phyloP scores from a whole-genome alignment of 1,140 invertebrate genomes.

The Drosophila busckii region DNA sequence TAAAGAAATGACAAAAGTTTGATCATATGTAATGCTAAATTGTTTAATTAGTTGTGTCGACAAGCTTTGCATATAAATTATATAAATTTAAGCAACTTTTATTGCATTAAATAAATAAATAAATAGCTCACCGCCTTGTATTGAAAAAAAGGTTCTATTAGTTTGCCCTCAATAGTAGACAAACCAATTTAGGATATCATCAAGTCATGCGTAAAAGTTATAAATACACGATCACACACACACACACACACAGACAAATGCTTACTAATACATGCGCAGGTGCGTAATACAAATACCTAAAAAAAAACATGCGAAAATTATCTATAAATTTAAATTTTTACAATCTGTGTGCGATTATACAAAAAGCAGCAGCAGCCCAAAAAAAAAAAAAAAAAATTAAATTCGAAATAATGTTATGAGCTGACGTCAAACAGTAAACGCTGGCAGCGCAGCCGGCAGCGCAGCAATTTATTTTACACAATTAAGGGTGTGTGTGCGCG shows the following conservation, averaged over 20 bases:
- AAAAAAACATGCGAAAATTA: constrained; percentile 76
- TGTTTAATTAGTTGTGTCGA: too few relatives aligned
- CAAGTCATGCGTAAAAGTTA: constrained; percentile 70
- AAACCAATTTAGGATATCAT: constrained; percentile 53
- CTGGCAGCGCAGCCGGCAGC: constrained; percentile 34
- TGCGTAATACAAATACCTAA: constrained; percentile 49
- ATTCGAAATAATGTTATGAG: constrained; percentile 65
- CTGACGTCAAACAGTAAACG: constrained; percentile 64
- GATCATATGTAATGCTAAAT: too few relatives aligned
- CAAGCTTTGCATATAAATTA: neutral
- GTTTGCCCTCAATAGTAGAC: constrained; percentile 9
- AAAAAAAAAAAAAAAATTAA: constrained; percentile 42
- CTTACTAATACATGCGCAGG: constrained; percentile 6
- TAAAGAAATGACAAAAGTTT: too few relatives aligned
- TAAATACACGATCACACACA: constrained; percentile 55
- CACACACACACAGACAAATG: constrained; percentile 12
- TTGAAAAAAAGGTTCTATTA: constrained; percentile 18
- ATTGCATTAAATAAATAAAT: too few relatives aligned
- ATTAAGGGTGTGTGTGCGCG: constrained; percentile 66
- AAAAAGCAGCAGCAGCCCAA: constrained; percentile 31
- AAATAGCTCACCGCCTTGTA: too few relatives aligned
- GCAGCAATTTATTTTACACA: constrained; percentile 76
- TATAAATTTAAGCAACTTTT: too few relatives aligned
- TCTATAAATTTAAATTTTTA: constrained; percentile 77
- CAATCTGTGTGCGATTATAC: constrained; percentile 71